Percentiles rank a stretch among this genome's conserved stretches.
These are phyloP conservation scores for Falco biarmicus DNA, from an alignment of 2,797 vertebrate genomes.

Conservation along the genomic window DNA sequence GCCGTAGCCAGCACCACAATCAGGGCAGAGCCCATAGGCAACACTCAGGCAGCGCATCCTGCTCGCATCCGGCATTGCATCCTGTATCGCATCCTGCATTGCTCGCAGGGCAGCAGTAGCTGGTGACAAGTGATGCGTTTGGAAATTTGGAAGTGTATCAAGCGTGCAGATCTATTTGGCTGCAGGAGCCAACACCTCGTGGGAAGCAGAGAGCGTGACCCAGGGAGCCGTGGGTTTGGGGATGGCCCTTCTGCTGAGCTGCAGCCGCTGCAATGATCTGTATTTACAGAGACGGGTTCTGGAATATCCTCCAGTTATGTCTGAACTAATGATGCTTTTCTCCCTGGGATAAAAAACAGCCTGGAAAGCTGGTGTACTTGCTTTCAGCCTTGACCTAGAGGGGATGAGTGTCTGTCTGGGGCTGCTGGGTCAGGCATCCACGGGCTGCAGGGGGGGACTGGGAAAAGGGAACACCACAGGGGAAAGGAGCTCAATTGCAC, in stretches of 20 bases:
- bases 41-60: rapidly evolving
- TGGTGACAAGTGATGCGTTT: neutral
- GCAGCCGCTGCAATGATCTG: neutral
- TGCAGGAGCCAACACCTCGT: neutral
- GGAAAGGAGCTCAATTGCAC: neutral
- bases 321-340: conserved; percentile 10
- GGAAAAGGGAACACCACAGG: neutral
- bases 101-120: rapidly evolving
- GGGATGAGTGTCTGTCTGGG: neutral
- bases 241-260: neutral
- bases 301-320: neutral
- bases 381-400: neutral
- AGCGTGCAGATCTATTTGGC: rapidly evolving
- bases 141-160: neutral
- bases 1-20: neutral
- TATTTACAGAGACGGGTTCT: neutral
- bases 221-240: neutral
- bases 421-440: neutral
- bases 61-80: neutral
- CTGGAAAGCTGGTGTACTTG: neutral
- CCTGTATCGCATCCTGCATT: rapidly evolving
- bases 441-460: neutral
- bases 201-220: neutral
- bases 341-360: neutral
- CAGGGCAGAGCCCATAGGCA: rapidly evolving